Evolutionary conservation across 2,888 invertebrate genomes (phyloP), one percentile per base, ranked within the genome.

Genomic region (Abscondita cerata): DNA sequence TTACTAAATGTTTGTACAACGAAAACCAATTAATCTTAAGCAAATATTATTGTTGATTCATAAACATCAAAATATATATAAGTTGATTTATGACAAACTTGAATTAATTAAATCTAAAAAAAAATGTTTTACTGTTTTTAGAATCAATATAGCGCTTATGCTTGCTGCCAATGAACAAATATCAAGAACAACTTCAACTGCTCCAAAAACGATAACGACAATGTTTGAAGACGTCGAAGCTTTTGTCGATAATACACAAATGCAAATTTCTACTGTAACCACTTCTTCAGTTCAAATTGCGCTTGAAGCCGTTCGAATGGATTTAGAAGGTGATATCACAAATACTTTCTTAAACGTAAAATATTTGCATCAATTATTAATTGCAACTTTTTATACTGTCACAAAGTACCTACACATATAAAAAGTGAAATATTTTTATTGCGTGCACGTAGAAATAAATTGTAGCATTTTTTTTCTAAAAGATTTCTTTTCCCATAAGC

Each of bases 121-220:
- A n/a, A n/a, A n/a, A n/a, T 4, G 25, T 25, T 25, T 25, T 25
- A 36, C 11, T 36, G 12, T 31, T 75, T 78, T 50, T 76, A 89
- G 88, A 64, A 72, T 82, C 66, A 83, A 86, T 66, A 83, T 86
- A 72, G 78, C 84, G 47, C 82, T 85, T 66, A 86, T 89, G 81
- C 82, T 89, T 70, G 81, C 86, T 66, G 85, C 85, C 70, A 89
- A 89, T 77, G 86, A 87, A 74, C 84, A 86, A 68, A 81, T 87
- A 57, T 83, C 85, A 46, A 76, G 80, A 56, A 85, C 86, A 18
- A 81, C 88, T 63, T 80, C 83, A 60, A 82, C 81, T 74, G 81
- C 85, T 52, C 85, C 86, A 40, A 78, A 81, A 61, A 82, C 84
- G 64, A 77, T 85, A 55, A 81, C 84, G 70, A 82, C 85, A 13